phyloP scores from a whole-genome alignment of 1,140 invertebrate genomes.

The Antheraea pernyi region DNA sequence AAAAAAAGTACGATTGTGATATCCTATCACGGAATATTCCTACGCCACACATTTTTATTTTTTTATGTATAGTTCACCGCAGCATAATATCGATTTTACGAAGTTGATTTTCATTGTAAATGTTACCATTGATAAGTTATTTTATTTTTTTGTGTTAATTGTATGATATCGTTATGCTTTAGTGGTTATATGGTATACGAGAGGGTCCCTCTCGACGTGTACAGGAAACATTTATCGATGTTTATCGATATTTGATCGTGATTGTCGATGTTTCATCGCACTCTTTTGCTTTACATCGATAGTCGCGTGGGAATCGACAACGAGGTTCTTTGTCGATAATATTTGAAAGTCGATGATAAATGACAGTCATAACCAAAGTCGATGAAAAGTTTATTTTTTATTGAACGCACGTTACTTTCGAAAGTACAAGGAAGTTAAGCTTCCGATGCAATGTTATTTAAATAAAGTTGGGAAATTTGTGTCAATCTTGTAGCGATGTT shows the following conservation, averaged over 20 bases:
- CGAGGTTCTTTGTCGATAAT: background rate
- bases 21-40: constrained; percentile 69
- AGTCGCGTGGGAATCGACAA: background rate
- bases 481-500: background rate
- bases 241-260: background rate
- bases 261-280: background rate
- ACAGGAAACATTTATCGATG: background rate
- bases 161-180: constrained; percentile 31
- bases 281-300: background rate
- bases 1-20: constrained; percentile 61
- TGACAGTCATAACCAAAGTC: constrained; percentile 51
- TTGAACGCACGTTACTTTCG: background rate
- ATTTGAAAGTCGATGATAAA: constrained; percentile 19
- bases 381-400: background rate
- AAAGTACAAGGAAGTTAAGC: background rate
- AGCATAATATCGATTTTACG: constrained; percentile 39
- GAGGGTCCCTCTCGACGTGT: no score
- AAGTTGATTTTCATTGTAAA: constrained; percentile 71
- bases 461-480: background rate
- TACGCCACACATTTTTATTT: constrained; percentile 69
- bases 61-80: constrained; percentile 51
- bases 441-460: background rate
- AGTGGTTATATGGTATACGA: constrained; percentile 14
- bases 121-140: constrained; percentile 77
- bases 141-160: constrained; percentile 41